These are phyloP conservation scores for Malurus alboscapulatus DNA, from an alignment of 2,113 vertebrate species.

Conservation along the genomic window DNA sequence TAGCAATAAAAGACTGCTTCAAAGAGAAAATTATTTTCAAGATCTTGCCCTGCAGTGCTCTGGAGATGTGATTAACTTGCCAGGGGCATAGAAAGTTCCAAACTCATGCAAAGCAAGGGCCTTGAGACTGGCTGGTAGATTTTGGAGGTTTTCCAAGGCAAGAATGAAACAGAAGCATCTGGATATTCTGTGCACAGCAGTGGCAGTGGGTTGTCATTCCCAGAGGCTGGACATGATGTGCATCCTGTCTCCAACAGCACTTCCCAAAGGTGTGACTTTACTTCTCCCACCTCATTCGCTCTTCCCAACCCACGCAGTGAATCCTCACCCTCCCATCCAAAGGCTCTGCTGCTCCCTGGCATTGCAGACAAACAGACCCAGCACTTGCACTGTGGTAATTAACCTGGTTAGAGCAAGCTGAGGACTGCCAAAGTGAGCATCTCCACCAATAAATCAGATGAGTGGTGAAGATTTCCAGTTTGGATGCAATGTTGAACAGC, in stretches of 20 bases:
- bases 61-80: not conserved
- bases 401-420: not conserved
- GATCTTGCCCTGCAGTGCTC: not conserved
- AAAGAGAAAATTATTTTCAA: not conserved
- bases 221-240: not conserved
- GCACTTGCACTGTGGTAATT: not conserved
- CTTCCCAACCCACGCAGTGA: accelerated
- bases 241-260: not conserved
- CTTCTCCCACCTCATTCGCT: not conserved
- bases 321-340: not conserved
- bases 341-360: not conserved
- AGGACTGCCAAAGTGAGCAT: not conserved
- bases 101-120: not conserved
- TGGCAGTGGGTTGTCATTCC: not conserved
- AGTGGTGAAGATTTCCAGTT: not conserved
- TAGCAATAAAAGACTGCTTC: not conserved
- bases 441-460: not conserved
- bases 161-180: not conserved
- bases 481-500: not conserved
- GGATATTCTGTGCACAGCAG: not conserved
- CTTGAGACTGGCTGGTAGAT: not conserved
- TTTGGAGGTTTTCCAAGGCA: not conserved
- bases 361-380: not conserved
- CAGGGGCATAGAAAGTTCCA: not conserved
- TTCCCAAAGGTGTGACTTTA: not conserved